These are phyloP conservation scores for Thera obeliscata DNA, from an alignment of 2,888 invertebrate species.

Conservation along the genomic window DNA sequence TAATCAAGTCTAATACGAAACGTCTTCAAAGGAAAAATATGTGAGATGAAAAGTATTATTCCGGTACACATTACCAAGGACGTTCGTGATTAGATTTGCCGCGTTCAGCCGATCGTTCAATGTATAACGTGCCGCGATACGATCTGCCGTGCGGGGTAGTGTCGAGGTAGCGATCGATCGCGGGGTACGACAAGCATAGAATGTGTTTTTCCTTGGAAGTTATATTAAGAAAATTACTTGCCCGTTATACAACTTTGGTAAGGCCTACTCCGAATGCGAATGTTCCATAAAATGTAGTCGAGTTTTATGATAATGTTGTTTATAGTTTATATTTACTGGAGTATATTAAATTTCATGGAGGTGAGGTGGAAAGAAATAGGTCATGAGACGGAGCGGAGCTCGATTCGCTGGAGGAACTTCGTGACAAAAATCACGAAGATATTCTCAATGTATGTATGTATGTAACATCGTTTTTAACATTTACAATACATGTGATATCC, in stretches of 20 bases:
- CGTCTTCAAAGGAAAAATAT: slow-evolving; percentile 19
- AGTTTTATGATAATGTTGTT: too few relatives aligned
- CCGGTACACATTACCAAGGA: slow-evolving; percentile 34
- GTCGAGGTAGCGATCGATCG: slow-evolving; percentile 13
- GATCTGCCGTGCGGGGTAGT: slow-evolving; percentile 20
- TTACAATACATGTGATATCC: background rate
- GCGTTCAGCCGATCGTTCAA: slow-evolving; percentile 30
- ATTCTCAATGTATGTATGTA: background rate
- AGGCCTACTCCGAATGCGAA: too few relatives aligned
- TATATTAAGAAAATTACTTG: background rate
- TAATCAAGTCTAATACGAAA: slow-evolving; percentile 4
- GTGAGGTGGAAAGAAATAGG: too few relatives aligned
- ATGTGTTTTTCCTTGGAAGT: background rate
- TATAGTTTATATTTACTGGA: too few relatives aligned
- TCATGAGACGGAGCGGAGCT: too few relatives aligned
- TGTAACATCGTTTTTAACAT: background rate
- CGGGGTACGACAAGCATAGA: slow-evolving; percentile 1
- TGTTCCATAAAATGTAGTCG: too few relatives aligned
- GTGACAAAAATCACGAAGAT: background rate
- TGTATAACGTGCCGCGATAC: slow-evolving; percentile 40
- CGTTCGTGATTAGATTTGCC: slow-evolving; percentile 28
- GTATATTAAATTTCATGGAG: too few relatives aligned
- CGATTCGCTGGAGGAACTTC: too few relatives aligned
- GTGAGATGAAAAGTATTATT: slow-evolving; percentile 15
- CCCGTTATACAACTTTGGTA: too few relatives aligned